Percentiles rank a stretch among this genome's conserved stretches.
Conservation (phyloP, 1,140 invertebrate species). For the Brachionus rubens region DNA sequence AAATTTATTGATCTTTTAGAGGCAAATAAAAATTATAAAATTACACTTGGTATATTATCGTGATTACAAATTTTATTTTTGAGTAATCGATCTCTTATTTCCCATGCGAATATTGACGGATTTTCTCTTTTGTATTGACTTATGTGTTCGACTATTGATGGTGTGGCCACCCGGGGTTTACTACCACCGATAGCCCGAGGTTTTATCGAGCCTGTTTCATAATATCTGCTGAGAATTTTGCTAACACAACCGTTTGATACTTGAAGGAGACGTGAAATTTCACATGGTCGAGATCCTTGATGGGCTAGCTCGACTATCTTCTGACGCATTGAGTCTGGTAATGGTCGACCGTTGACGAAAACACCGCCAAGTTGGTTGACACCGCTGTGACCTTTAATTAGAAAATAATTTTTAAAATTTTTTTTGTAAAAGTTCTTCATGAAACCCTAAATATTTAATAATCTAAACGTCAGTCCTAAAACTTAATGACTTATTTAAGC, state of each 20-base stretch:
- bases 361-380: slow-evolving; percentile 85
- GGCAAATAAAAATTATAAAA: slow-evolving; percentile 54
- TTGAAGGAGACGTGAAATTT: slow-evolving; percentile 85
- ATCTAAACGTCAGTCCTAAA: too few species aligned
- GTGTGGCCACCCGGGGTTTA: slow-evolving; percentile 72
- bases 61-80: slow-evolving; percentile 90
- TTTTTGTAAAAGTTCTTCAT: too few species aligned
- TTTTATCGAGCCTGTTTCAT: slow-evolving; percentile 54
- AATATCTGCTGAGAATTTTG: slow-evolving; percentile 74
- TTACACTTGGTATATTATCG: slow-evolving; percentile 96
- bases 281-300: slow-evolving; percentile 84
- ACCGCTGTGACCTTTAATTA: slow-evolving; percentile 68
- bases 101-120: slow-evolving; percentile 92
- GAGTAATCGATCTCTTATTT: slow-evolving; percentile 84
- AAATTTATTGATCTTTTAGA: slow-evolving; percentile 53
- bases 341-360: slow-evolving; percentile 82
- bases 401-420: not conserved
- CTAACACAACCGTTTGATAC: slow-evolving; percentile 90
- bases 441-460: too few species aligned
- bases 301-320: slow-evolving; percentile 87
- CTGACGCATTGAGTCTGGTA: slow-evolving; percentile 75
- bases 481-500: too few species aligned
- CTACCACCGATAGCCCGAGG: slow-evolving; percentile 46
- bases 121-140: slow-evolving; percentile 87
- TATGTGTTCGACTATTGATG: slow-evolving; percentile 84